Conservation (phyloP, 2,888 invertebrate genomes). For the Cryptocephalus primarius region DNA sequence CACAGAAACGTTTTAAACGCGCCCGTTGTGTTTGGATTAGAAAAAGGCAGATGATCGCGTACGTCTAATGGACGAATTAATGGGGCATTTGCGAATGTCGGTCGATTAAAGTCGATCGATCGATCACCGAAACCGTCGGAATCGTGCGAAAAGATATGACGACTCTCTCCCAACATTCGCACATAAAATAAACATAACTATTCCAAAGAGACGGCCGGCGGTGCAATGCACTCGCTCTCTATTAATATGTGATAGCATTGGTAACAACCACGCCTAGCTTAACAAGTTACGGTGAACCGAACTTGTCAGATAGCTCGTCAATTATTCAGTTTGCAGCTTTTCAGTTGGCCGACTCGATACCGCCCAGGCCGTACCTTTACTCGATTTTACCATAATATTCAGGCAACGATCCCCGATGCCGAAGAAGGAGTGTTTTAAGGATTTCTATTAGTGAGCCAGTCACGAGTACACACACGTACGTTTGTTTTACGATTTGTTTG, state of each 20-base stretch:
- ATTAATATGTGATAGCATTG: slow-evolving; percentile 29
- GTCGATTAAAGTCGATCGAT: background rate
- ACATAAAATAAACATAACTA: slow-evolving; percentile 6
- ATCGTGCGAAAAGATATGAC: background rate
- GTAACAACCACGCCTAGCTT: slow-evolving; percentile 21
- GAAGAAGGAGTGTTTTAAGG: too few species aligned
- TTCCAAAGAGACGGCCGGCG: slow-evolving; percentile 13
- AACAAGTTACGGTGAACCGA: slow-evolving; percentile 9
- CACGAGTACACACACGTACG: too few species aligned
- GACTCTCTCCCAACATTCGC: background rate
- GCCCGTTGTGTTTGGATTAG: slow-evolving; percentile 2
- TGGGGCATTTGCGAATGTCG: too few species aligned
- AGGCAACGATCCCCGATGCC: too few species aligned
- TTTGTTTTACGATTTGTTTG: too few species aligned
- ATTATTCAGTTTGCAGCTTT: too few species aligned
- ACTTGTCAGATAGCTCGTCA: background rate
- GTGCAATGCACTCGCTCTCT: slow-evolving; percentile 28
- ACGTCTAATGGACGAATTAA: too few species aligned
- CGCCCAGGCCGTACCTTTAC: too few species aligned
- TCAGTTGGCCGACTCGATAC: too few species aligned
- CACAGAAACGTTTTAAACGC: slow-evolving; percentile 4
- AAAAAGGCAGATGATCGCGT: too few species aligned
- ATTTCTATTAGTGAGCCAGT: too few species aligned
- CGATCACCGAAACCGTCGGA: background rate
- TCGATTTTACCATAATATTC: too few species aligned